Base-by-base conservation (phyloP, 1,140 invertebrate genomes). In the Drosophila mojavensis region DNA sequence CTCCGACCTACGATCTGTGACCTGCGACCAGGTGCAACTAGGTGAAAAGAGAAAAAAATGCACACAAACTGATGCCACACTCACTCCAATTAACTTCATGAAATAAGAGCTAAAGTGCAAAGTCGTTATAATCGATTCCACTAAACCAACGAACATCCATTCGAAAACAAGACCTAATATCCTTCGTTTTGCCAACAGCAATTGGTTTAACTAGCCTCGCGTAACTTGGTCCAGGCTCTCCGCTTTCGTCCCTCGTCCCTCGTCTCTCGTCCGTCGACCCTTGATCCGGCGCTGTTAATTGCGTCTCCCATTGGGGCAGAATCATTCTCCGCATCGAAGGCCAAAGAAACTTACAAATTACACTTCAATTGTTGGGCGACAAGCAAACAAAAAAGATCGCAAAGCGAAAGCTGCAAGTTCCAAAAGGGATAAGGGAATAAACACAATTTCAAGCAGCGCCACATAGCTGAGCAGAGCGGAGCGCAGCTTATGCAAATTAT, bases 401-500 rank as follows among this genome's bases (percentile, higher is more conserved):
- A 41, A 61, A 41, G 43, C 20, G 51, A 48, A 58, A 45, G 20
- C 28, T 66, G 54, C 33, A 61, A 45, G 24, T 26, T 47, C 15
- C 11, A 47, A 28, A 39, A 54, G 17, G 50, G 50, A 50, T 65
- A 55, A 62, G 39, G 45, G 50, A 65, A 63, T 64, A 83, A 72
- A 72, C 61, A 77, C 63, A 79, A 81, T 64, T 63, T 58, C 60
- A 36, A 54, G 51, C 45, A 68, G 48, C 17, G 26, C 24, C 41
- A 17, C 43, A 33, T 15, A 4, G 11, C 36, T 41, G 11, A 10
- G 20, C 51, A 10, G 17, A 24, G 20, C 10, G 17, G 20, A 30
- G 5, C 63, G 61, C 61, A 79, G 83, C 79, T 88, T 88, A 88
- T 88, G 84, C 83, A 88, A 88, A 88, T 88, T 79, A 83, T 88